Conservation (phyloP, 2,888 invertebrate species). For the Fragum fragum region DNA sequence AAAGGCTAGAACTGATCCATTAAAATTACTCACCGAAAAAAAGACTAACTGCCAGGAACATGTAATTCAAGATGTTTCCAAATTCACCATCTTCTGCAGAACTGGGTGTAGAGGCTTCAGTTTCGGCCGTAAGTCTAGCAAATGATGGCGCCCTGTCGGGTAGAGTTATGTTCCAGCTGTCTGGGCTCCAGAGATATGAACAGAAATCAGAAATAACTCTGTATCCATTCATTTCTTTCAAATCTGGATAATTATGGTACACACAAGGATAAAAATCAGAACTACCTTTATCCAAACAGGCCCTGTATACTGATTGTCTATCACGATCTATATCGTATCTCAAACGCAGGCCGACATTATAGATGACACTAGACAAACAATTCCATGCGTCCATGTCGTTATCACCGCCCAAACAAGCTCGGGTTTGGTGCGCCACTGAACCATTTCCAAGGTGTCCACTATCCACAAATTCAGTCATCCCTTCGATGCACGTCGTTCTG, state of each 20-base stretch:
- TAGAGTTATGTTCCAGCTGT: neutral
- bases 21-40: conserved; percentile 11
- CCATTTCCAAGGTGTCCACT: neutral
- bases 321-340: neutral
- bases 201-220: neutral
- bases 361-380: neutral
- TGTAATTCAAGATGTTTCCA: conserved; percentile 20
- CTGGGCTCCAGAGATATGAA: conserved; percentile 6
- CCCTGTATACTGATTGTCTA: neutral
- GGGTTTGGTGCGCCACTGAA: too few species aligned
- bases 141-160: too few species aligned
- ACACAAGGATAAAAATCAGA: conserved; percentile 5
- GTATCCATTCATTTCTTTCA: neutral
- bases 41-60: conserved; percentile 13
- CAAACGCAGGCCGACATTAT: neutral
- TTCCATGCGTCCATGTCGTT: neutral
- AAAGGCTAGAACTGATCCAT: too few species aligned
- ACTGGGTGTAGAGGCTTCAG: neutral
- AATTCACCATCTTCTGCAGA: conserved; percentile 19
- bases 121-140: neutral
- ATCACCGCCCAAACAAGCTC: neutral
- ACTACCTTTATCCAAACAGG: neutral
- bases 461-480: neutral
- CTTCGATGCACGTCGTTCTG: neutral
- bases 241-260: neutral